phyloP scores from a whole-genome alignment of 2,797 vertebrate genomes.

The Octomys mimax region DNA sequence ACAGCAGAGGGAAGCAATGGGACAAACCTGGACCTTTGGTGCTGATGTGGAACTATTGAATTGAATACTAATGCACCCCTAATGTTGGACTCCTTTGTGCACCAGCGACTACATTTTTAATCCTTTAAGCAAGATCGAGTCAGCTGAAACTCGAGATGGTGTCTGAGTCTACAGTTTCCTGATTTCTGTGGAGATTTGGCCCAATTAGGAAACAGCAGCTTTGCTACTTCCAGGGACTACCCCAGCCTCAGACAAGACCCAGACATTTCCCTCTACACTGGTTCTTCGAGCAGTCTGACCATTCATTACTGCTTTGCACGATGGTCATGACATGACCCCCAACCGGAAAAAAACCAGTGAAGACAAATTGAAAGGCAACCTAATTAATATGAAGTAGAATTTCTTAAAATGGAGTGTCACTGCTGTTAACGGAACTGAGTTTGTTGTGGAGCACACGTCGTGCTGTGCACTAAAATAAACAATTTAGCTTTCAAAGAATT shows the following conservation, averaged over 20 bases:
- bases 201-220: slow-evolving; percentile 6
- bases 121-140: background rate
- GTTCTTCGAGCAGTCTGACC: background rate
- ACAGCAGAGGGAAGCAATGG: background rate
- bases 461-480: background rate
- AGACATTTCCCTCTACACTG: background rate
- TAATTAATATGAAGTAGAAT: slow-evolving; percentile 27
- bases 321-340: background rate
- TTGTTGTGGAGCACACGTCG: background rate
- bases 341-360: slow-evolving; percentile 28
- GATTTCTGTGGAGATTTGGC: slow-evolving; percentile 3
- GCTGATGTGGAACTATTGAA: background rate
- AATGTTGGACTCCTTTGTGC: background rate
- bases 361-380: background rate
- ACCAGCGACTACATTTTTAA: background rate
- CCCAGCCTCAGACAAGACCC: background rate
- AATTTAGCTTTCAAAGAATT: slow-evolving; percentile 50
- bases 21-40: background rate
- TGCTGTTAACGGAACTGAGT: background rate
- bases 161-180: background rate
- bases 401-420: slow-evolving; percentile 55
- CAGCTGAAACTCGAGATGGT: background rate
- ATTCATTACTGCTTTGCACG: background rate
- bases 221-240: background rate
- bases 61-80: background rate